These are phyloP conservation scores for Agonum fuliginosum DNA, from an alignment of 2,888 invertebrate genomes.

Conservation along the genomic window DNA sequence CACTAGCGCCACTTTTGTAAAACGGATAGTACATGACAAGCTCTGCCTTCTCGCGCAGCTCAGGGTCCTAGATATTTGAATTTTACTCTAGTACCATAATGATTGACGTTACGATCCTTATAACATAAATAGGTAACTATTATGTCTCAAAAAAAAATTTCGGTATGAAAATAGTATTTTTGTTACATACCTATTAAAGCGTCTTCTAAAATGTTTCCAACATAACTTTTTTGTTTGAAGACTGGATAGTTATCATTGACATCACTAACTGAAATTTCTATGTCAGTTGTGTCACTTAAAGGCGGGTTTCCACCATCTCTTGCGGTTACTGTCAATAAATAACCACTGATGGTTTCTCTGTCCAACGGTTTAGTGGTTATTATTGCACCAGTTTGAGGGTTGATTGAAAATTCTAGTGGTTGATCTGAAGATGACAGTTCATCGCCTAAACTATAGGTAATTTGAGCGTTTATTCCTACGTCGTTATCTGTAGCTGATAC, in stretches of 20 bases:
- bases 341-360: conserved; percentile 87
- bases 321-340: conserved; percentile 93
- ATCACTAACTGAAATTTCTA: conserved; percentile 95
- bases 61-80: too few species aligned
- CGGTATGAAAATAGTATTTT: neutral
- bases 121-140: too few species aligned
- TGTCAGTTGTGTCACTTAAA: conserved; percentile 94
- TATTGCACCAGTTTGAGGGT: conserved; percentile 94
- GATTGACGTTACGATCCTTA: too few species aligned
- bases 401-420: conserved; percentile 86
- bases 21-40: too few species aligned
- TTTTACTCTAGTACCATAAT: too few species aligned
- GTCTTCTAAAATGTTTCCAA: conserved; percentile 90
- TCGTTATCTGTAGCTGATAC: conserved; percentile 96
- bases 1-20: too few species aligned
- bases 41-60: too few species aligned
- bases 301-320: conserved; percentile 94
- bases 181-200: conserved; percentile 82
- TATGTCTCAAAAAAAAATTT: conserved; percentile 34
- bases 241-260: conserved; percentile 96
- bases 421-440: conserved; percentile 79
- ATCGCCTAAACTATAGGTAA: conserved; percentile 85
- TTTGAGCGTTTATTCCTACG: conserved; percentile 95
- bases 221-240: conserved; percentile 88
- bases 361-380: conserved; percentile 90